These are phyloP conservation scores for Habroteleia sp. DNA, from an alignment of 2,888 invertebrate species.

Conservation along the genomic window DNA sequence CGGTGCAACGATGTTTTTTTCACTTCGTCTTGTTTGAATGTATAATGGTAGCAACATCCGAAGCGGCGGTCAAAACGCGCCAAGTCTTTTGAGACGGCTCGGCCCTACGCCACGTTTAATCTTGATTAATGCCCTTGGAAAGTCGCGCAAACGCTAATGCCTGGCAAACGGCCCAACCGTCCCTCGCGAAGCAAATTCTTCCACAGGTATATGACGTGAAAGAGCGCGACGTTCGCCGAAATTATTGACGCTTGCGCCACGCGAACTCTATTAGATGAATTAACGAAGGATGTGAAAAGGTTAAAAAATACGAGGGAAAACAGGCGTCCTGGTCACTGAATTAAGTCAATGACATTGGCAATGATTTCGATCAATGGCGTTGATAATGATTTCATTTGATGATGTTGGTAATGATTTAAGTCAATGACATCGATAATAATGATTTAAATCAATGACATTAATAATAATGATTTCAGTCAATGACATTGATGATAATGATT, in stretches of 20 bases:
- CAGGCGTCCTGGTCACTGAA: no score
- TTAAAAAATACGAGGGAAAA: no score
- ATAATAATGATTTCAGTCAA: no score
- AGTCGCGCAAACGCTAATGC: slow-evolving; percentile 77
- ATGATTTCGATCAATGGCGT: no score
- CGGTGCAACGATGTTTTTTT: no score
- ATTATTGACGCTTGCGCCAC: slow-evolving; percentile 54
- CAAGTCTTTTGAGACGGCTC: slow-evolving; percentile 56
- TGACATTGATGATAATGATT: no score
- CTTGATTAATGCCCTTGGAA: slow-evolving; percentile 79
- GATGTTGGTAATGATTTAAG: no score
- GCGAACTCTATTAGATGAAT: slow-evolving; percentile 35
- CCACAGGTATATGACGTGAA: slow-evolving; percentile 44
- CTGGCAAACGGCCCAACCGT: slow-evolving; percentile 67
- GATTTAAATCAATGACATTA: no score
- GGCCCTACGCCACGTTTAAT: slow-evolving; percentile 74
- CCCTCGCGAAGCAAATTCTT: slow-evolving; percentile 45
- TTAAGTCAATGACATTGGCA: no score
- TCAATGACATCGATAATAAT: no score
- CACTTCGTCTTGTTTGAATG: no score
- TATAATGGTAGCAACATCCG: slow-evolving; percentile 38
- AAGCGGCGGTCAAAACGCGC: slow-evolving; percentile 36
- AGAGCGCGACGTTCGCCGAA: slow-evolving; percentile 53
- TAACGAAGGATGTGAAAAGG: slow-evolving; percentile 4
- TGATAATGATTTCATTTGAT: no score